Evolutionary conservation across 1,140 invertebrate genomes (phyloP).

Genomic region (Glossosoma conforme): DNA sequence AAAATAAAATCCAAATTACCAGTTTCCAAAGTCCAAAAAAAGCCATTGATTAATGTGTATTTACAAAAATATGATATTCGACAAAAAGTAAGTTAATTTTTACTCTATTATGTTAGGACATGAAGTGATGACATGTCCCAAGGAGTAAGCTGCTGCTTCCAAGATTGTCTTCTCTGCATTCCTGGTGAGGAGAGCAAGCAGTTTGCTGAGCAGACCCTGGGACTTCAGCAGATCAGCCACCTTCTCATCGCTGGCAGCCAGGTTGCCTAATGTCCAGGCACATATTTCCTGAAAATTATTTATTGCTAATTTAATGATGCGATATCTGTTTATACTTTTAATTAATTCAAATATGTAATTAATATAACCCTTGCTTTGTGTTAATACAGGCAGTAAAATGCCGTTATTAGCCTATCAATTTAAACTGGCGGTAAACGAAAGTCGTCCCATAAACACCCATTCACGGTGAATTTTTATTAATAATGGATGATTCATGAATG

Average conservation of each 20-base stretch:
- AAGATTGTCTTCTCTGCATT: conserved; percentile 29
- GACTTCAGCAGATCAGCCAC: conserved; percentile 35
- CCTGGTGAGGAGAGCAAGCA: conserved; percentile 28
- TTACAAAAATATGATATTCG: no score
- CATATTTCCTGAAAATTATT: conserved; percentile 39
- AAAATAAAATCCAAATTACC: no score
- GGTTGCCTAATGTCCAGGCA: conserved; percentile 44
- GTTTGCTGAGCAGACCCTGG: conserved; percentile 39
- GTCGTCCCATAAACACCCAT: no score
- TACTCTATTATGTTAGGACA: conserved; percentile 33
- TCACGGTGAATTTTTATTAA: no score
- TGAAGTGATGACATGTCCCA: conserved; percentile 32
- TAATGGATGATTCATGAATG: no score
- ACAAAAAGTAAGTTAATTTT: no score
- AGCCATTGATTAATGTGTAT: no score
- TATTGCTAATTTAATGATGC: neutral
- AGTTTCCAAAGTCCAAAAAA: no score
- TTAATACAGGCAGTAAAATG: conserved; percentile 10
- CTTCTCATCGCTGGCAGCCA: conserved; percentile 35
- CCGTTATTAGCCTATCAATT: neutral
- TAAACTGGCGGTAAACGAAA: no score
- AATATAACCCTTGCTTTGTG: neutral
- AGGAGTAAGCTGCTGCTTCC: conserved; percentile 37
- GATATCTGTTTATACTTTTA: conserved; percentile 5
- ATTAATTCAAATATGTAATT: conserved; percentile 1